Conservation (phyloP, 2,113 vertebrate species). For the Pyxicephalus adspersus region DNA sequence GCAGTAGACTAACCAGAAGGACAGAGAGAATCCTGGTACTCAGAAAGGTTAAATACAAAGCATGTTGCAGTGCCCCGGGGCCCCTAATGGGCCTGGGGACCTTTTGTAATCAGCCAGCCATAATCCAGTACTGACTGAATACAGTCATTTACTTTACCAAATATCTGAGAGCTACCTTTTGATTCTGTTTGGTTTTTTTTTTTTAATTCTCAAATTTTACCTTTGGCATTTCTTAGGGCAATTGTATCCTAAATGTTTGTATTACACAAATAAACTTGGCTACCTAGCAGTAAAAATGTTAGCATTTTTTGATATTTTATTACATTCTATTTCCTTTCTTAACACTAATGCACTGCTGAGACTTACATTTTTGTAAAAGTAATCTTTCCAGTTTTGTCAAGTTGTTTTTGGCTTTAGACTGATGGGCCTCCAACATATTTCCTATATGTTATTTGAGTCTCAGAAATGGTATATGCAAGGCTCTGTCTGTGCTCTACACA, state of each 20-base stretch:
- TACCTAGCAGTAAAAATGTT: background rate
- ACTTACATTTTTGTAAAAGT: conserved; percentile 47
- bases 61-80: too few species aligned
- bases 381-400: conserved; percentile 48
- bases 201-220: too few species aligned
- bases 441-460: conserved; percentile 31
- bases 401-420: conserved; percentile 49
- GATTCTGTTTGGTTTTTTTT: too few species aligned
- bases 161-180: too few species aligned
- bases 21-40: too few species aligned
- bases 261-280: background rate
- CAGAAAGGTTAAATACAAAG: too few species aligned
- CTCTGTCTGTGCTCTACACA: background rate
- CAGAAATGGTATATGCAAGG: conserved; percentile 9
- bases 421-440: conserved; percentile 31
- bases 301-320: conserved; percentile 22
- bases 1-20: too few species aligned
- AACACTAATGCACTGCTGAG: conserved; percentile 12
- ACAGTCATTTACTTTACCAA: too few species aligned
- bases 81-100: too few species aligned
- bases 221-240: too few species aligned
- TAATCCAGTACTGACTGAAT: too few species aligned
- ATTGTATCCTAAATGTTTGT: background rate
- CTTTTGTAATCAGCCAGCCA: too few species aligned
- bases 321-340: conserved; percentile 46